Conservation (phyloP, 1,140 invertebrate genomes). For the Apis florea region DNA sequence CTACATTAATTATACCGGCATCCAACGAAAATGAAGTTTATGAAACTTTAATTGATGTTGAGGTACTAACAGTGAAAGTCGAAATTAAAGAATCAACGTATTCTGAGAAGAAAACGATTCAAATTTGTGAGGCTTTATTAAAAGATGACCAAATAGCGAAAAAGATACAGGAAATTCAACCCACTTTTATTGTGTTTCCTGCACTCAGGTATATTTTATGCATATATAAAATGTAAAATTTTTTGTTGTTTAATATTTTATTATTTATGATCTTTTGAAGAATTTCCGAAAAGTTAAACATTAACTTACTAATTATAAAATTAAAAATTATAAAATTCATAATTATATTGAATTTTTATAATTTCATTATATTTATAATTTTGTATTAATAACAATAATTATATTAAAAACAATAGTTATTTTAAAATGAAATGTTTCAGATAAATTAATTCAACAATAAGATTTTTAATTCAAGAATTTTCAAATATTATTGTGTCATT, state of each 20-base stretch:
- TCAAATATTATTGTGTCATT: not conserved
- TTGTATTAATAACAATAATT: too few species aligned
- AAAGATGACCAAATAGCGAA: constrained; percentile 63
- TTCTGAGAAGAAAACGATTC: constrained; percentile 63
- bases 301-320: not conserved
- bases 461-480: not conserved
- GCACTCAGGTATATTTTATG: constrained; percentile 70
- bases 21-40: constrained; percentile 63
- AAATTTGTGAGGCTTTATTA: constrained; percentile 70
- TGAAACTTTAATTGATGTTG: constrained; percentile 71
- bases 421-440: too few species aligned
- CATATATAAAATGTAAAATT: too few species aligned
- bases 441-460: not conserved
- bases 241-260: too few species aligned
- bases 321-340: not conserved
- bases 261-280: too few species aligned
- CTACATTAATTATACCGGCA: constrained; percentile 68
- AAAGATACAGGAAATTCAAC: constrained; percentile 69
- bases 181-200: constrained; percentile 75
- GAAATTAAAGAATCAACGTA: constrained; percentile 33
- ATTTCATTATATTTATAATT: not conserved
- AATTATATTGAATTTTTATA: not conserved
- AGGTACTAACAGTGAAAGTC: constrained; percentile 68
- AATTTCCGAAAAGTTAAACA: not conserved
- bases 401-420: too few species aligned